These are phyloP conservation scores for Equus quagga DNA, from an alignment of 2,113 vertebrate genomes.

Conservation along the genomic window DNA sequence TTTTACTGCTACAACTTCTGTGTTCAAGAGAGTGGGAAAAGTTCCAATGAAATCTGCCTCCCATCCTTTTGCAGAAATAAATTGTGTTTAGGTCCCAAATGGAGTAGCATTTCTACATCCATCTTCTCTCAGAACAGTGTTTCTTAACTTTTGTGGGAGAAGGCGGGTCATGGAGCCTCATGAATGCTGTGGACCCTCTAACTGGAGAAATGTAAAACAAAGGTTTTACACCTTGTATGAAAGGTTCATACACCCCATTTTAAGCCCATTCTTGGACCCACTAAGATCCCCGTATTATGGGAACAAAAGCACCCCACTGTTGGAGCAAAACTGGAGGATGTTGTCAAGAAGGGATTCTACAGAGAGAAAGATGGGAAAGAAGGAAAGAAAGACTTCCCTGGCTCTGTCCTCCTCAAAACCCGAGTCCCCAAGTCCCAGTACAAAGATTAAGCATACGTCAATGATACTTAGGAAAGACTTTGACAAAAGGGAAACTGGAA, in stretches of 20 bases:
- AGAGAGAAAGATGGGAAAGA: not conserved
- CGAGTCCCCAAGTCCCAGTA: not conserved
- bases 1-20: constrained; percentile 53
- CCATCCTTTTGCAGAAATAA: constrained; percentile 29
- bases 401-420: not conserved
- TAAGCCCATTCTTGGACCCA: not conserved
- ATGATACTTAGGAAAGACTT: not conserved
- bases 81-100: not conserved
- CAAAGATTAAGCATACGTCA: not conserved
- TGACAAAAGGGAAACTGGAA: not conserved
- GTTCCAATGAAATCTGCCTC: constrained; percentile 2
- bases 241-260: not conserved
- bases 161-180: fast-evolving
- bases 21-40: constrained; percentile 23
- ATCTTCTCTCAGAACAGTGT: not conserved
- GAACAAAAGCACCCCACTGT: not conserved
- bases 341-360: not conserved
- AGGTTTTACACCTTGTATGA: not conserved
- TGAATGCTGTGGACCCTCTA: not conserved
- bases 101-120: not conserved
- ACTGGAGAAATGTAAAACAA: not conserved
- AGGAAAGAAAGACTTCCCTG: not conserved
- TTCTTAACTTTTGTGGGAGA: not conserved
- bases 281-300: not conserved
- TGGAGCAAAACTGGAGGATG: not conserved